Conservation (phyloP, 2,113 vertebrate genomes). For the Sisor rabdophorus region DNA sequence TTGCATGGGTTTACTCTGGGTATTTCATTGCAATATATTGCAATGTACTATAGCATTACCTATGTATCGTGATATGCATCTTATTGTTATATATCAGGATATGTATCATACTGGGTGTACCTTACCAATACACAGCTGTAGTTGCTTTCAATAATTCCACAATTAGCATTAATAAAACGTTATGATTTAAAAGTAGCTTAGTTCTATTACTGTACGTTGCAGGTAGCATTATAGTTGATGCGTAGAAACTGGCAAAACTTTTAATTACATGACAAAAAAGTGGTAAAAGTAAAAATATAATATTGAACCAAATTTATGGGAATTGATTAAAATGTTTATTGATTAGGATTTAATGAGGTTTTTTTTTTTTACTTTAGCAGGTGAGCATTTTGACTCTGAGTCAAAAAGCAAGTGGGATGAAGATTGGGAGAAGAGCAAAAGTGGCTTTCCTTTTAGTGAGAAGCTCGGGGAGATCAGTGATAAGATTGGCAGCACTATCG, state of each 20-base stretch:
- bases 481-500: slow-evolving; percentile 98
- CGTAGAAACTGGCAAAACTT: background rate
- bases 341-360: no score
- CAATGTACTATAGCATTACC: no score
- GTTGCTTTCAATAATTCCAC: no score
- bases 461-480: slow-evolving; percentile 93
- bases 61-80: no score
- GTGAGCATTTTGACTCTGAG: slow-evolving; percentile 86
- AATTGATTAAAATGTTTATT: background rate
- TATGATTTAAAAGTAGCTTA: background rate
- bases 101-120: no score
- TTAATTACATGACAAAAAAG: no score
- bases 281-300: background rate
- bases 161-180: background rate
- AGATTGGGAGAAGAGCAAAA: slow-evolving; percentile 91
- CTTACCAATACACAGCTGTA: no score
- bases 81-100: no score
- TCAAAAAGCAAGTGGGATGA: slow-evolving; percentile 88
- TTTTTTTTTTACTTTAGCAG: slow-evolving; percentile 54
- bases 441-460: slow-evolving; percentile 90
- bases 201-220: background rate
- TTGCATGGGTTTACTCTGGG: no score
- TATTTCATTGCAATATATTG: no score
- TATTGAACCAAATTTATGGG: background rate
- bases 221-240: background rate